Evolutionary conservation across 2,888 invertebrate species (phyloP).

Genomic region (Rotaria socialis): DNA sequence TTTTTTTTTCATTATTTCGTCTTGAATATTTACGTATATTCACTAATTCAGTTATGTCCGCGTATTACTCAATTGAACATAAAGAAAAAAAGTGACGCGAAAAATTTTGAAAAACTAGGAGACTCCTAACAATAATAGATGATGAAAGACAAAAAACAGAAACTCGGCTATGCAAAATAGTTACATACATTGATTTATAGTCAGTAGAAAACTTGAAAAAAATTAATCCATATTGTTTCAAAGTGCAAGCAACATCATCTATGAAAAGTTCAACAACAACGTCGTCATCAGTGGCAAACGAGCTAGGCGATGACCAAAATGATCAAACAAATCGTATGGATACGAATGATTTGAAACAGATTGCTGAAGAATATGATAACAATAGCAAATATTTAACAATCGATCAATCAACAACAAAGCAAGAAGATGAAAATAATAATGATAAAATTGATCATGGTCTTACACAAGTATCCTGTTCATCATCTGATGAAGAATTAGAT

Average conservation of each 20-base stretch:
- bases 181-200: neutral
- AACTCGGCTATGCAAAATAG: too few relatives aligned
- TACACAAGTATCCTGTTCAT: neutral
- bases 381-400: neutral
- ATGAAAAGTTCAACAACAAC: neutral
- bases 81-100: neutral
- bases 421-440: neutral
- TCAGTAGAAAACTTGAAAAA: neutral
- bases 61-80: neutral
- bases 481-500: conserved; percentile 1
- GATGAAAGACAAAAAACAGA: neutral
- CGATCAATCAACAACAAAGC: neutral
- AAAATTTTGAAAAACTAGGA: neutral
- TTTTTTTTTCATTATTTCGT: neutral
- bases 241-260: neutral
- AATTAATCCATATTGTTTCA: conserved; percentile 20
- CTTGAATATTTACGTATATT: neutral
- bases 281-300: neutral
- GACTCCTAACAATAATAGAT: neutral
- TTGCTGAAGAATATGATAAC: neutral
- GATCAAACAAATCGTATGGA: neutral
- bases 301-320: neutral
- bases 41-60: neutral
- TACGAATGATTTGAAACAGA: neutral
- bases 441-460: conserved; percentile 15